Evolutionary conservation across 2,113 vertebrate genomes (phyloP).

Genomic region (Nanger granti): DNA sequence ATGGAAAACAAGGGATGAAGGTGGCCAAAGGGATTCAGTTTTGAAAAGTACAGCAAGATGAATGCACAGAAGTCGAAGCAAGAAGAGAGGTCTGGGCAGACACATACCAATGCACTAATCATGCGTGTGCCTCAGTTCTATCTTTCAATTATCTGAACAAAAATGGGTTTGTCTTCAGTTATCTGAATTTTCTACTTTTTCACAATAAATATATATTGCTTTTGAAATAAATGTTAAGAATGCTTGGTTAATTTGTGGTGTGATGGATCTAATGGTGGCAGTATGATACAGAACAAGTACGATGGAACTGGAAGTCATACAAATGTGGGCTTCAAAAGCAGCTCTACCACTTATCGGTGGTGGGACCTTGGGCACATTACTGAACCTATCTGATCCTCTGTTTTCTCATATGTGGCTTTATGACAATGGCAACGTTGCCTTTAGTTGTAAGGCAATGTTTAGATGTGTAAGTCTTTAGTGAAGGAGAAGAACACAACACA

Average conservation of each 20-base stretch:
- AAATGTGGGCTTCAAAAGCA: background rate
- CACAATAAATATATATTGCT: background rate
- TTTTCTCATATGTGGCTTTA: background rate
- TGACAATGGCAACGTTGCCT: background rate
- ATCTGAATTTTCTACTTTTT: background rate
- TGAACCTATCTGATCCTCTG: background rate
- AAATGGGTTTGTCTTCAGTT: background rate
- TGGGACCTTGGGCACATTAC: background rate
- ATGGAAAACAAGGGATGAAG: background rate
- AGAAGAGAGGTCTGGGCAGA: background rate
- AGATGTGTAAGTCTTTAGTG: background rate
- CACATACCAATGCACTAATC: background rate
- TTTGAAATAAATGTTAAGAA: background rate
- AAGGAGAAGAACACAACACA: background rate
- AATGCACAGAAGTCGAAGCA: background rate
- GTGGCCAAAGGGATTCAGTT: background rate
- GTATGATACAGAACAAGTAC: background rate
- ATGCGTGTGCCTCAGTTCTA: background rate
- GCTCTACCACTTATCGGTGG: background rate
- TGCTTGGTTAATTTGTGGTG: background rate
- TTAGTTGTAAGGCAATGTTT: background rate
- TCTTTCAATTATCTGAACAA: slow-evolving; percentile 1
- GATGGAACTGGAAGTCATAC: background rate
- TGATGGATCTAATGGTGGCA: background rate
- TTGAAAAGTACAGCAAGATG: background rate